Percentiles rank a stretch among this genome's conserved stretches.
Evolutionary conservation across 2,113 vertebrate genomes (phyloP).

Genomic region (Periophthalmus modestus): DNA sequence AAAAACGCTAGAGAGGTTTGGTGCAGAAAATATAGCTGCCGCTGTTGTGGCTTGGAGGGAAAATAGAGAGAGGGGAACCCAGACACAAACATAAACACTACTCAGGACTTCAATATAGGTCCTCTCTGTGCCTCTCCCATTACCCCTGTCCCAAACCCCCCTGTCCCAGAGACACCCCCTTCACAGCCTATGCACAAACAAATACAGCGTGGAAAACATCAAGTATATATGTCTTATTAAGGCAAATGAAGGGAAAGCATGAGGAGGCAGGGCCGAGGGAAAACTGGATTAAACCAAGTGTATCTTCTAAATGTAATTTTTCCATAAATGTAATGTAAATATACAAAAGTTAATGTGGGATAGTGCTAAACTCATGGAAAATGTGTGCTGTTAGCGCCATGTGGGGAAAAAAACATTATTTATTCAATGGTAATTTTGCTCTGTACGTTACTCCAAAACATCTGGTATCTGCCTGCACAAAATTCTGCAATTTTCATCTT

Average conservation of each 20-base stretch:
- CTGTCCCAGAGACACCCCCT: slow-evolving; percentile 24
- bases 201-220: slow-evolving; percentile 63
- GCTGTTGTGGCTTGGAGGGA: slow-evolving; percentile 59
- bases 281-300: slow-evolving; percentile 1
- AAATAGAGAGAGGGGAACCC: slow-evolving; percentile 52
- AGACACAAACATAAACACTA: slow-evolving; percentile 78
- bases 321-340: neutral
- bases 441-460: neutral
- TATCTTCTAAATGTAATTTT: neutral
- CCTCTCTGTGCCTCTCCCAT: slow-evolving; percentile 48
- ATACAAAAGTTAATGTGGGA: neutral
- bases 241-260: slow-evolving; percentile 31
- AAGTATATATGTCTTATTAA: slow-evolving; percentile 32
- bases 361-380: neutral
- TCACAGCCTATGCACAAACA: slow-evolving; percentile 55
- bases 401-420: neutral
- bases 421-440: neutral
- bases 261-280: slow-evolving; percentile 28
- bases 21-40: slow-evolving; percentile 36
- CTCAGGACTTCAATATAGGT: slow-evolving; percentile 66
- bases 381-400: neutral
- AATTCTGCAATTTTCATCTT: too few species aligned
- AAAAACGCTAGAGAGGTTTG: slow-evolving; percentile 23
- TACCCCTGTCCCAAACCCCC: slow-evolving; percentile 21
- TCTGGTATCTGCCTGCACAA: too few species aligned